Conservation (phyloP, 2,113 vertebrate genomes). For the Pangasianodon hypophthalmus region DNA sequence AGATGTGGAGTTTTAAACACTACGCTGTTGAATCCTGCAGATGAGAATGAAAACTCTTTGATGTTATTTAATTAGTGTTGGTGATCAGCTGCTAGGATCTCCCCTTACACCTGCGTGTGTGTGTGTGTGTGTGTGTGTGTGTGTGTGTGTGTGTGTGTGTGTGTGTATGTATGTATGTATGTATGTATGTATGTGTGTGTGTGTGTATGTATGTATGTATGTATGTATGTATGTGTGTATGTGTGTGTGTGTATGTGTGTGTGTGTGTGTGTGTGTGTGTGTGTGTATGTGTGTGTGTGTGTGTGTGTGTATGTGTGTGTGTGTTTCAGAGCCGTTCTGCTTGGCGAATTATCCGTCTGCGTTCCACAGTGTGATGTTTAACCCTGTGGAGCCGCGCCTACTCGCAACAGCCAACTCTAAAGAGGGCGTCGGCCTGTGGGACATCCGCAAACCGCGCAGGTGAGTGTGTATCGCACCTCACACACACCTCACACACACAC, state of each 20-base stretch:
- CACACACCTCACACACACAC: not conserved
- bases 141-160: too few species aligned
- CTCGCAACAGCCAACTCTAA: conserved; percentile 98
- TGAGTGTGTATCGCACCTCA: conserved; percentile 54
- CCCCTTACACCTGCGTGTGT: not conserved
- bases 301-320: conserved; percentile 18
- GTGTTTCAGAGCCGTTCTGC: conserved; percentile 90
- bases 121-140: too few species aligned
- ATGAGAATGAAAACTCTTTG: too few species aligned
- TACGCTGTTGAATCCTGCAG: too few species aligned
- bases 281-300: not conserved
- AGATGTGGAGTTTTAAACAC: too few species aligned
- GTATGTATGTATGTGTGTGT: too few species aligned
- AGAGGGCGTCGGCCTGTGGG: conserved; percentile 97
- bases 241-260: too few species aligned
- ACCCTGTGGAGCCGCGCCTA: conserved; percentile 92
- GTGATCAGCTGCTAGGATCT: too few species aligned
- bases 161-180: too few species aligned
- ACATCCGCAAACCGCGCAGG: conserved; percentile 98
- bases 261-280: too few species aligned
- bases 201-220: not conserved
- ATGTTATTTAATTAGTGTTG: too few species aligned
- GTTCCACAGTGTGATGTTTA: conserved; percentile 99
- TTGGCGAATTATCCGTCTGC: conserved; percentile 97
- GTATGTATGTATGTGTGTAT: too few species aligned